Percentiles rank a stretch among this genome's conserved stretches.
These are phyloP conservation scores for Craseonycteris thonglongyai DNA, from an alignment of 2,113 vertebrate genomes.

Conservation along the genomic window DNA sequence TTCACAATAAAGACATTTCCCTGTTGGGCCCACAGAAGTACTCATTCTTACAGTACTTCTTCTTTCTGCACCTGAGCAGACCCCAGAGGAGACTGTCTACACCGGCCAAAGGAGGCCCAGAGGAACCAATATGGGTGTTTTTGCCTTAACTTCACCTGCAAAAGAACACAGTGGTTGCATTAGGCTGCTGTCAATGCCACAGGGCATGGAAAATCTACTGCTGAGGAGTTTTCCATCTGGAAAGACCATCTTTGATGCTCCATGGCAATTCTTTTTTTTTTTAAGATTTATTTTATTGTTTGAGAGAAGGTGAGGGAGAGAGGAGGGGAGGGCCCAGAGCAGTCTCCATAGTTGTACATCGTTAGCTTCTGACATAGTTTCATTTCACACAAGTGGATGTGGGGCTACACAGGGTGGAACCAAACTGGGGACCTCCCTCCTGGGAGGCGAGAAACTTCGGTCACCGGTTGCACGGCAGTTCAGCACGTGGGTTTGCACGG, in stretches of 20 bases:
- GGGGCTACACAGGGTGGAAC: too few species aligned
- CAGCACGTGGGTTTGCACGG: too few species aligned
- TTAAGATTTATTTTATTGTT: too few species aligned
- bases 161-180: neutral
- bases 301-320: too few species aligned
- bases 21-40: neutral
- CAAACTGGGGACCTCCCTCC: too few species aligned
- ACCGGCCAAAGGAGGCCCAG: neutral
- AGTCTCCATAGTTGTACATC: too few species aligned
- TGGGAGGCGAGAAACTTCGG: too few species aligned
- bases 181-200: neutral
- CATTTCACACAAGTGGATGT: too few species aligned
- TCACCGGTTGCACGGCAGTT: too few species aligned
- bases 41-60: neutral
- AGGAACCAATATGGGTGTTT: neutral
- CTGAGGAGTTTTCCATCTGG: neutral
- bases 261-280: too few species aligned
- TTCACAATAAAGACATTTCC: slow-evolving; percentile 48
- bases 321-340: too few species aligned
- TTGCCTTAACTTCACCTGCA: slow-evolving; percentile 5
- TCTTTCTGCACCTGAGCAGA: neutral
- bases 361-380: too few species aligned
- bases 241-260: neutral
- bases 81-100: neutral
- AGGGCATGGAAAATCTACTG: slow-evolving; percentile 48